phyloP scores from a whole-genome alignment of 1,140 invertebrate species.

The Aphaenogaster floridana region DNA sequence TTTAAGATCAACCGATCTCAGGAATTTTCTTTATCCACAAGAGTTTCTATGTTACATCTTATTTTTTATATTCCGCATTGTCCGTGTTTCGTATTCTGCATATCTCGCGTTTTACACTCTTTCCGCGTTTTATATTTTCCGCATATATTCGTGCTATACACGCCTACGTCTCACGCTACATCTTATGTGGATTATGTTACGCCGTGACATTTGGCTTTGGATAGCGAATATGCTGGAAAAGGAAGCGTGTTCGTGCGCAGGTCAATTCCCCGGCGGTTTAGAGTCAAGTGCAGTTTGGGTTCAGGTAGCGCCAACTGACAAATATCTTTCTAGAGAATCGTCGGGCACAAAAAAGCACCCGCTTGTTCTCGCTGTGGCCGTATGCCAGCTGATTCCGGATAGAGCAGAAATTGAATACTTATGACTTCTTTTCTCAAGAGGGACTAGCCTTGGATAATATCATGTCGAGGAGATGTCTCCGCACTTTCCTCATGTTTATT shows the following conservation, averaged over 20 bases:
- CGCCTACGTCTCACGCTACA: not conserved
- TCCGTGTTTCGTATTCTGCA: not conserved
- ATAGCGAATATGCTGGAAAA: slow-evolving; percentile 25
- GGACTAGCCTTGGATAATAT: slow-evolving; percentile 20
- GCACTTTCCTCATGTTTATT: not conserved
- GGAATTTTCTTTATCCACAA: slow-evolving; percentile 9
- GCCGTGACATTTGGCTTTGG: slow-evolving; percentile 27
- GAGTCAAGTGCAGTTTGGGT: slow-evolving; percentile 53
- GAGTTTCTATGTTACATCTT: not conserved
- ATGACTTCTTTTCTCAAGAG: slow-evolving; percentile 24
- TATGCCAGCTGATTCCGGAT: slow-evolving; percentile 70
- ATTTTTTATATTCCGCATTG: not conserved
- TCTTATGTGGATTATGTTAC: slow-evolving; percentile 31
- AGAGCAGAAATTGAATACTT: slow-evolving; percentile 73
- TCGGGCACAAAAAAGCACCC: slow-evolving; percentile 54
- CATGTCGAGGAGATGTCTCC: slow-evolving; percentile 2
- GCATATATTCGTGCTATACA: not conserved
- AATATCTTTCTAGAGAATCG: slow-evolving; percentile 69
- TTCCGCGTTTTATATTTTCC: slow-evolving; percentile 16
- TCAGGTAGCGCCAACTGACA: slow-evolving; percentile 38
- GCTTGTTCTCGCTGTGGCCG: slow-evolving; percentile 48
- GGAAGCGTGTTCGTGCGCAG: slow-evolving; percentile 18
- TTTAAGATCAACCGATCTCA: slow-evolving; percentile 4
- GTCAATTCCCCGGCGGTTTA: slow-evolving; percentile 40
- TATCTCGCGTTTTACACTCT: not conserved